Evolutionary conservation across 2,797 vertebrate species (phyloP), one percentile per base, ranked within the genome.

Genomic region (Allobates femoralis): DNA sequence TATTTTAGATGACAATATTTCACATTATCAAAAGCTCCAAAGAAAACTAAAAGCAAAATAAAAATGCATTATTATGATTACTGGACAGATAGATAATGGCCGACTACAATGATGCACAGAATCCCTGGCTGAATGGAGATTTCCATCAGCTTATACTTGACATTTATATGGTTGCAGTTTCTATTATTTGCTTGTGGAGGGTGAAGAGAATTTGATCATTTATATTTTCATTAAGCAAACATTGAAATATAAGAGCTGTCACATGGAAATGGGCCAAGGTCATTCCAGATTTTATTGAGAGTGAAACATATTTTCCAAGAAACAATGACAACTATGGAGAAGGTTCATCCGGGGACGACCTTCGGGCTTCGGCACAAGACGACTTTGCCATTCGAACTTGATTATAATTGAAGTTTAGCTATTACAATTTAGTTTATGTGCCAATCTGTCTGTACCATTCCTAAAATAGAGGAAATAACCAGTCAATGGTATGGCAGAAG

Each of bases 1-100:
- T 71, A 71, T 41, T 71, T 71, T 71, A 41, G 16, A 71, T 41
- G 34, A 71, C 67, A 71, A 41, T 41, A 71, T 71, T 71, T 71
- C 67, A 71, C 21, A 23, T 3, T 21, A 71, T 71, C 34, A 71
- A 71, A 71, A 71, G 67, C 67, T 71, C 16, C 34, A 41, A 19
- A 14, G 67, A 71, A 71, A 71, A 41, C 66, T 11, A 19, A 21
- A 19, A 21, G 37, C 21, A 41, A 41, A 71, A 71, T 19, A 71
- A 37, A 34, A 71, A 71, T 71, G 19, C 19, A 41, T 71, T 71
- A 71, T 71, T 23, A 71, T 71, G 34, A 71, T 41, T 37, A 71
- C 34, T 23, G 34, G 67, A 41, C 32, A 37, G 67, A 41, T 41
- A 71, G 23, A 71, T 71, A 41, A 71, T 71, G 67, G 67, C 10